Percentiles rank a stretch among this genome's conserved stretches.
Conservation (phyloP, 1,140 invertebrate genomes). For the Agraylea sexmaculata region DNA sequence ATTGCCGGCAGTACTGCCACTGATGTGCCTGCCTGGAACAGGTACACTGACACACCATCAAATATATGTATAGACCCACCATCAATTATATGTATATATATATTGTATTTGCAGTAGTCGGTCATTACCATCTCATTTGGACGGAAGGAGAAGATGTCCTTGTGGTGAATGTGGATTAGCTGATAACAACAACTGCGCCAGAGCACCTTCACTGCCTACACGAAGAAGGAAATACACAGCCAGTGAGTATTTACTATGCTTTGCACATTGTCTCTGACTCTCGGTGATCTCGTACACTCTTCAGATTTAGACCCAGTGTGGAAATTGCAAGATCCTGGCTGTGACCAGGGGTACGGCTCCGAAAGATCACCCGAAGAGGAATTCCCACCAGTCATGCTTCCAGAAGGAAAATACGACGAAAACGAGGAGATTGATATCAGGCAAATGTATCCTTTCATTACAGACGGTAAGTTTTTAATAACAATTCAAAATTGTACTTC, state of each 20-base stretch:
- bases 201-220: conserved; percentile 5
- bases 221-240: conserved; percentile 40
- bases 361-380: conserved; percentile 68
- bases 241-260: conserved; percentile 31
- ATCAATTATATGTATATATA: too few relatives aligned
- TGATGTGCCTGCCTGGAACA: conserved; percentile 35
- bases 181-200: conserved; percentile 48
- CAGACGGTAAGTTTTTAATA: conserved; percentile 40
- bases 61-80: conserved; percentile 18
- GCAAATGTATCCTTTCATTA: conserved; percentile 49
- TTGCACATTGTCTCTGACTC: conserved; percentile 29
- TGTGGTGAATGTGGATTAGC: conserved; percentile 42
- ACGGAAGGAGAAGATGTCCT: conserved; percentile 45
- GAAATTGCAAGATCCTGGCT: conserved; percentile 46
- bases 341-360: conserved; percentile 65
- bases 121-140: conserved; percentile 60
- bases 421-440: conserved; percentile 42
- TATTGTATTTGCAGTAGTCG: too few relatives aligned
- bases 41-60: conserved; percentile 13
- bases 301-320: conserved; percentile 31
- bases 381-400: conserved; percentile 51
- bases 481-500: not conserved
- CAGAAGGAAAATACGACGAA: conserved; percentile 32
- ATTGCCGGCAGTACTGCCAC: conserved; percentile 36
- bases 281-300: conserved; percentile 30